Conservation (phyloP, 2,888 invertebrate genomes). For the Eilema depressum region DNA sequence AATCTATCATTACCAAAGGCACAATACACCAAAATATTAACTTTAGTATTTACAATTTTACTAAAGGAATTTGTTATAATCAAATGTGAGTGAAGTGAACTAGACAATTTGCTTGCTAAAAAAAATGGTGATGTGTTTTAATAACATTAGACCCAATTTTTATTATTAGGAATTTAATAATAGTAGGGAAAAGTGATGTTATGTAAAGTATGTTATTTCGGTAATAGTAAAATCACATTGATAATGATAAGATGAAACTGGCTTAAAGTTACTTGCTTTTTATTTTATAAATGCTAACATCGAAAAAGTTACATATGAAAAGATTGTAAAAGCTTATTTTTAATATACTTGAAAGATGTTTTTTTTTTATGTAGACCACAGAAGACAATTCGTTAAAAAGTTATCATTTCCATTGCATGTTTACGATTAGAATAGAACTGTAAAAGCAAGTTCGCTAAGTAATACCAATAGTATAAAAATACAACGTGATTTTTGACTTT, state of each 20-base stretch:
- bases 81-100: conserved; percentile 14
- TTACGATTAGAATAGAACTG: background rate
- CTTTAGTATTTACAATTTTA: conserved; percentile 49
- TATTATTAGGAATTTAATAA: conserved; percentile 1
- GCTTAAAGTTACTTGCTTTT: background rate
- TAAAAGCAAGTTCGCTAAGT: background rate
- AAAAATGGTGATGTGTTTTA: conserved; percentile 1
- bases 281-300: background rate
- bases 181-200: background rate
- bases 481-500: conserved; percentile 3
- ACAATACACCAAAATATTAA: conserved; percentile 77
- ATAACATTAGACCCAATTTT: background rate
- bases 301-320: background rate
- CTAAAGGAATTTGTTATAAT: conserved; percentile 33
- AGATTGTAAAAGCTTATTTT: background rate
- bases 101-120: conserved; percentile 11
- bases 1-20: conserved; percentile 80
- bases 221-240: background rate
- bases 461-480: conserved; percentile 8
- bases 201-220: background rate
- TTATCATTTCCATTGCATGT: background rate
- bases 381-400: background rate
- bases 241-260: background rate
- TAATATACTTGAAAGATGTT: background rate
- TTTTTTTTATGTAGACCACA: background rate